Conservation (phyloP, 2,797 vertebrate species). For the Cirrhinus molitorella region DNA sequence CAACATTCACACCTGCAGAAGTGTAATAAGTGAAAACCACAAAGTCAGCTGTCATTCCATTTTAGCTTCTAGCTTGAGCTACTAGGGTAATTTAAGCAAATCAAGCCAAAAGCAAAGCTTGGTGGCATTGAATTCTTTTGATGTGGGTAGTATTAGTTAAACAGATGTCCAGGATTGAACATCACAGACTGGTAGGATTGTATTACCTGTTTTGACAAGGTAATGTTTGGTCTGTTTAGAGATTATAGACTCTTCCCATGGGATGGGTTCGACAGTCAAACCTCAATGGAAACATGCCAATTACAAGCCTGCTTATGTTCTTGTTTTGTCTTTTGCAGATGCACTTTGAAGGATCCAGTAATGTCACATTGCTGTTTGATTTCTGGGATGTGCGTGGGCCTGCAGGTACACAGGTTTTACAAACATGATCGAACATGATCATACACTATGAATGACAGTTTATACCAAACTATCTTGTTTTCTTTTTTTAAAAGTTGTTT, state of each 20-base stretch:
- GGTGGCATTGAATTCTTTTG: background rate
- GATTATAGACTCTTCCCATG: background rate
- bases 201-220: background rate
- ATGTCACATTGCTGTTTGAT: slow-evolving; percentile 89
- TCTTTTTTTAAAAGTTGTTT: background rate
- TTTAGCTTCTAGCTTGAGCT: too few species aligned
- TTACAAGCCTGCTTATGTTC: slow-evolving; percentile 2
- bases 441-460: background rate
- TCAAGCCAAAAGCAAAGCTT: background rate
- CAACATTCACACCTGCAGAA: background rate
- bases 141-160: background rate
- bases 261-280: background rate
- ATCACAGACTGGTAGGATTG: too few species aligned
- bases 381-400: slow-evolving; percentile 90
- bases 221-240: slow-evolving; percentile 1
- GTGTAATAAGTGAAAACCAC: background rate
- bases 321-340: slow-evolving; percentile 80
- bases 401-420: slow-evolving; percentile 77
- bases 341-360: slow-evolving; percentile 86
- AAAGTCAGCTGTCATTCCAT: background rate
- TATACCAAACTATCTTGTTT: background rate
- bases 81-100: background rate
- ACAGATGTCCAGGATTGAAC: background rate
- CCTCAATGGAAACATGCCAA: background rate
- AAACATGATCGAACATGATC: slow-evolving; percentile 4